Evolutionary conservation across 2,888 invertebrate species (phyloP), one percentile per base, ranked within the genome.

Genomic region (Agriopis aurantiaria): DNA sequence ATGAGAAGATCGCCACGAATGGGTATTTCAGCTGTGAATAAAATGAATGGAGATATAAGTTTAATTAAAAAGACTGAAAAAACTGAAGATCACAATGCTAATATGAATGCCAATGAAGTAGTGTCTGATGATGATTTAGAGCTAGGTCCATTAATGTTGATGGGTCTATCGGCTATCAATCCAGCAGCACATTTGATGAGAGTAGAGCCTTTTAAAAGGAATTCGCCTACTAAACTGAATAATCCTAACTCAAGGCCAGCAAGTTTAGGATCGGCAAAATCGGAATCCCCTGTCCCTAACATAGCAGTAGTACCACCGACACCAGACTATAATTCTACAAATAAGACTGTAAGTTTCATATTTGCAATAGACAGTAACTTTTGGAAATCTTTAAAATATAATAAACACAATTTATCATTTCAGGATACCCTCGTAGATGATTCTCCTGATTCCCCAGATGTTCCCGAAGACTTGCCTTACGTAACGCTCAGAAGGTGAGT

Each of bases 231-330:
- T 46, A 88, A 79, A 74, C 71, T 86, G 60, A 87, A 84, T 69
- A 90, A 85, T 61, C 74, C 83, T 51, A 92, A 84, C 85, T 96
- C 80, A 82, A 96, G 79, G 91, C 96, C 89, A 70, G 95, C 80
- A 88, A 92, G 89, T 79, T 86, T 93, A 68, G 85, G 88, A 68
- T 91, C 92, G 48, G 78, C 85, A 40, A 90, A 90, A 68, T 91
- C 90, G 17, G 92, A 92, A 77, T 92, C 93, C 71, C 90, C 91
- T 70, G 92, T 97, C 76, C 97, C 97, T 69, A 96, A 96, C 81
- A 97, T 97, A 81, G 95, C 97, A 57, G 96, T 97, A 71, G 95
- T 97, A 69, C 97, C 97, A 69, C 96, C 97, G 40, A 97, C 97
- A 0, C 97, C 97, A 4, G 97, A 97, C 79, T 91, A 88, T 77